Conservation (phyloP, 2,113 vertebrate genomes). For the Ifrita kowaldi region DNA sequence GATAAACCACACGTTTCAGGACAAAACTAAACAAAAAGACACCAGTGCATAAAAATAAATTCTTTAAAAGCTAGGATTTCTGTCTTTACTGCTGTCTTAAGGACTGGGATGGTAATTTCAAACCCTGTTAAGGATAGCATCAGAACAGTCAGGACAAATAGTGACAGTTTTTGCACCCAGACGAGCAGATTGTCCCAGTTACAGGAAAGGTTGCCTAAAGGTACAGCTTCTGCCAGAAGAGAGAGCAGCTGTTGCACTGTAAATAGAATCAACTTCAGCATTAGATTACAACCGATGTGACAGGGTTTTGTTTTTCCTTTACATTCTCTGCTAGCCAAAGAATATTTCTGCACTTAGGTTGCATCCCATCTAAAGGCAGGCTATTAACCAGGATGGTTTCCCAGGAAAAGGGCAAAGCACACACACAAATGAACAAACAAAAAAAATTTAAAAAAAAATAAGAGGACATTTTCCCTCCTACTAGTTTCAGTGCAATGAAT, state of each 20-base stretch:
- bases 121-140: not conserved
- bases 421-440: not conserved
- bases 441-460: not conserved
- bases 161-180: not conserved
- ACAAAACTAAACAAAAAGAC: not conserved
- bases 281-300: not conserved
- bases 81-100: not conserved
- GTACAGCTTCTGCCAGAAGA: not conserved
- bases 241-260: not conserved
- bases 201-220: not conserved
- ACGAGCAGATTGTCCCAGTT: not conserved
- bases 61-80: not conserved
- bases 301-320: not conserved
- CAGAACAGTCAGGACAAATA: not conserved
- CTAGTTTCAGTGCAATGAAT: not conserved
- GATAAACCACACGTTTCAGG: not conserved
- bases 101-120: not conserved
- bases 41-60: not conserved
- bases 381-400: not conserved
- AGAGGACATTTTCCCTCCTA: not conserved
- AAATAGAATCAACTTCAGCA: not conserved
- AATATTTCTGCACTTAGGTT: not conserved
- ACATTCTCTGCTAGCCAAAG: not conserved
- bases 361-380: not conserved
- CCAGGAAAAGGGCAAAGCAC: not conserved